A percentile compares a stretch with the other conserved stretches of the same genome.
Evolutionary conservation across 2,797 vertebrate species (phyloP).

Genomic region (Cossypha polioptera): DNA sequence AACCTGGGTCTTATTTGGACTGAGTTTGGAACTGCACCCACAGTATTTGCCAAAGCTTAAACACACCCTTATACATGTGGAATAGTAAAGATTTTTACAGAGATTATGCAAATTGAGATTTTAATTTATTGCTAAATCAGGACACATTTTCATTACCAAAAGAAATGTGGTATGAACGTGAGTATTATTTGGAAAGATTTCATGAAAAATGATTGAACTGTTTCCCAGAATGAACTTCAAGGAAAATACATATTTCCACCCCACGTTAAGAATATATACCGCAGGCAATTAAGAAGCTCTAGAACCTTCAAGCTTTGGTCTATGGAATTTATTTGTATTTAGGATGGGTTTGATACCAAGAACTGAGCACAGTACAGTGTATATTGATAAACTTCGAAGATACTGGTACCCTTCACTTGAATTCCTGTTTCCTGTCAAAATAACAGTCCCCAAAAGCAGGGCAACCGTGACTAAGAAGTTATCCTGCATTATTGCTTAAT

Average conservation of each 20-base stretch:
- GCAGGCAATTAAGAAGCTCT: background rate
- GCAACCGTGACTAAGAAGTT: background rate
- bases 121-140: background rate
- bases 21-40: background rate
- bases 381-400: background rate
- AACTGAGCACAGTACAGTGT: background rate
- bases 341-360: background rate
- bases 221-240: background rate
- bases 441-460: background rate
- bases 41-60: background rate
- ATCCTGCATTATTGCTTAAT: background rate
- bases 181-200: background rate
- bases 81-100: background rate
- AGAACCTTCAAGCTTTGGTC: background rate
- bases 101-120: background rate
- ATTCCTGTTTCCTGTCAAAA: background rate
- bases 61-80: rapidly evolving
- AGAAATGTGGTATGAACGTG: background rate
- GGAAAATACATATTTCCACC: rapidly evolving
- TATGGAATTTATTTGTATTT: background rate
- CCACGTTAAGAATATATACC: background rate
- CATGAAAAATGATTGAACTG: background rate
- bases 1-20: background rate
- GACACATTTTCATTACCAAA: background rate
- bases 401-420: background rate